Evolutionary conservation across 2,113 vertebrate genomes (phyloP), one percentile per base, ranked within the genome.

Genomic region (Siphamia tubifer): DNA sequence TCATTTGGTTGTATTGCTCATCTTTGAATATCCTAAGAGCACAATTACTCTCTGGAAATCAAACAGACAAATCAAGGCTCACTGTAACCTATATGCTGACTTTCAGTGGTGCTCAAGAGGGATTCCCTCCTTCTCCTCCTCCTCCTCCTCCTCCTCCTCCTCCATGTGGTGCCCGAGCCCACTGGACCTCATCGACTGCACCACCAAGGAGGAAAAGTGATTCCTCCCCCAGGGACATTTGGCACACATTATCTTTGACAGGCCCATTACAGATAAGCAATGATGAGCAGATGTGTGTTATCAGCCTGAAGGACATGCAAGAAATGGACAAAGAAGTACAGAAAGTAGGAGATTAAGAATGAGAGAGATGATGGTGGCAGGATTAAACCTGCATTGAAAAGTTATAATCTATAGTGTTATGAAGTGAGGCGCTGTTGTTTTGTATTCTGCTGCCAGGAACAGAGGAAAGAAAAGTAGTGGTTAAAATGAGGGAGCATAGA

Each of bases 201-300:
- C 44, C 52, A 16, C 44, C 16, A 52, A 39, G 57, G 28, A 62
- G 47, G 63, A 54, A 64, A 66, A 77, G 61, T 82, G 60, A 82
- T 77, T 34, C 25, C 57, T 83, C 78, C 61, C 67, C 10, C 7
- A 20, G 72, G 80, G 71, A 79, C 78, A 78, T 90, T 93, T 92
- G 90, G 91, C 79, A 76, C 89, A 92, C 81, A 94, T 92, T 74
- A 90, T 85, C 86, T 89, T 64, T 86, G 86, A 94, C 90, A 93
- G 92, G 90, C 93, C 95, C 93, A 94, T 93, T 93, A 92, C 88
- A 94, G 93, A 93, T 82, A 92, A 93, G 92, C 89, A 70, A 87
- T 79, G 81, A 82, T 90, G 89, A 91, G 82, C 42, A 58, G 60
- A 23, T 60, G 3, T 17, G 45, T 34, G 47, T 74, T 17, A 75